Percentiles rank a stretch among this genome's conserved stretches.
phyloP scores from a whole-genome alignment of 1,140 invertebrate genomes.

The Battus philenor region DNA sequence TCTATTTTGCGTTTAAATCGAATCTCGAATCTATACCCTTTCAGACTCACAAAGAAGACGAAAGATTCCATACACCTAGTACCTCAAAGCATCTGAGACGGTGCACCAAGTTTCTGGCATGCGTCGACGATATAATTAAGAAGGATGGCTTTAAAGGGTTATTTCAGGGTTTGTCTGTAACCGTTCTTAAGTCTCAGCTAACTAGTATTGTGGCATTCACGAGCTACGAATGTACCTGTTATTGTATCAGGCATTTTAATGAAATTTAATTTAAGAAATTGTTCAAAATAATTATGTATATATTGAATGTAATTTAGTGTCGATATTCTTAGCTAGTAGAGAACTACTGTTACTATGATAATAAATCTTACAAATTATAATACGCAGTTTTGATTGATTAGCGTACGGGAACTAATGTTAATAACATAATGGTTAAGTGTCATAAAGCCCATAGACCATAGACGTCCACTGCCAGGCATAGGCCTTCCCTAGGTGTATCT shows the following conservation, averaged over 20 bases:
- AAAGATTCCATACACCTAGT: constrained; percentile 33
- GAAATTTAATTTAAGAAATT: neutral
- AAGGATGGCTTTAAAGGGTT: constrained; percentile 41
- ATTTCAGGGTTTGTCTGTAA: constrained; percentile 46
- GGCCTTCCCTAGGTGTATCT: too few relatives aligned
- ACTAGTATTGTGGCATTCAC: constrained; percentile 51
- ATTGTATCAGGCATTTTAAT: constrained; percentile 33
- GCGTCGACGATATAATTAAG: constrained; percentile 30
- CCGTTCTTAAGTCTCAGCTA: constrained; percentile 47
- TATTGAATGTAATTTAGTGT: neutral
- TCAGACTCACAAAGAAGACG: constrained; percentile 44
- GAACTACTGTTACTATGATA: neutral
- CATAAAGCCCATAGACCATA: too few relatives aligned
- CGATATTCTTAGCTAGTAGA: too few relatives aligned
- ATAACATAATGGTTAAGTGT: too few relatives aligned
- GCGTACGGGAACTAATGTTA: too few relatives aligned
- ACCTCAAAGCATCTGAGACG: constrained; percentile 34
- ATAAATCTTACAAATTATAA: neutral
- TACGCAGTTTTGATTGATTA: neutral
- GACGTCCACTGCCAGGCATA: too few relatives aligned
- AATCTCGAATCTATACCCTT: too few relatives aligned
- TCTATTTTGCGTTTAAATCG: too few relatives aligned
- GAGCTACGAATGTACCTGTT: constrained; percentile 54
- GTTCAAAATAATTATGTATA: neutral
- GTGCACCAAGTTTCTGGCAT: constrained; percentile 36